Evolutionary conservation across 30 jellyfish, hydroid and myxozoan genomes (phyloP).

Genomic region (Mastigias papua): DNA sequence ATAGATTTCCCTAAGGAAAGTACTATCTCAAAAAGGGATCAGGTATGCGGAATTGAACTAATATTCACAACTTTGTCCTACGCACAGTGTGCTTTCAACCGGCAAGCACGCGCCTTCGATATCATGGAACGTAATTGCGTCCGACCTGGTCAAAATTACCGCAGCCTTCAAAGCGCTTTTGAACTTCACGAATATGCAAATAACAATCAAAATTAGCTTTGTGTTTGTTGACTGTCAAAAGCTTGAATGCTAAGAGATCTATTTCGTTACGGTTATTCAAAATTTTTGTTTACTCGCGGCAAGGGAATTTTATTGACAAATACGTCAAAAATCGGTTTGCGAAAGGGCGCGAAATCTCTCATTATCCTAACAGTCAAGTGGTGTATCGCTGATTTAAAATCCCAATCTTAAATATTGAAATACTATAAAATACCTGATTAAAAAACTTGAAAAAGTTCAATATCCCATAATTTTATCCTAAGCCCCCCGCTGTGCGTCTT

Average conservation of each 20-base stretch:
- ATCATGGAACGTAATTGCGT: not conserved
- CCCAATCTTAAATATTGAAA: constrained; percentile 56
- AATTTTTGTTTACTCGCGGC: constrained; percentile 10
- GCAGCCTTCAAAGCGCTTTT: constrained; percentile 6
- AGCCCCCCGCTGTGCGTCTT: constrained; percentile 62
- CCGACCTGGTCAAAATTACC: not conserved
- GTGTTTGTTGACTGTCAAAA: constrained; percentile 22
- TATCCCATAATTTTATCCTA: constrained; percentile 63
- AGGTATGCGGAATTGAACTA: not conserved
- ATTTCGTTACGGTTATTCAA: not conserved
- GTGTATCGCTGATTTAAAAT: constrained; percentile 49
- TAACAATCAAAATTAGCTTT: not conserved
- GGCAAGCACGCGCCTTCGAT: not conserved
- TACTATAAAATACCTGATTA: constrained; percentile 71
- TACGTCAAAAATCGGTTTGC: constrained; percentile 18
- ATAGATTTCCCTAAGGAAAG: not conserved
- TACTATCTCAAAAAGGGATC: constrained; percentile 1
- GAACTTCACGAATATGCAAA: constrained; percentile 21
- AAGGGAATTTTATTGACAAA: constrained; percentile 14
- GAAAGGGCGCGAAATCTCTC: constrained; percentile 59
- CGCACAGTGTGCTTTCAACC: not conserved
- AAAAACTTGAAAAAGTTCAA: constrained; percentile 64
- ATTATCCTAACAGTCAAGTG: constrained; percentile 10
- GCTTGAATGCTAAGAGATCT: not conserved
- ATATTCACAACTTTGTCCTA: too few species aligned